These are phyloP conservation scores for Seriola quinqueradiata DNA, from an alignment of 2,113 vertebrate species.

Conservation along the genomic window DNA sequence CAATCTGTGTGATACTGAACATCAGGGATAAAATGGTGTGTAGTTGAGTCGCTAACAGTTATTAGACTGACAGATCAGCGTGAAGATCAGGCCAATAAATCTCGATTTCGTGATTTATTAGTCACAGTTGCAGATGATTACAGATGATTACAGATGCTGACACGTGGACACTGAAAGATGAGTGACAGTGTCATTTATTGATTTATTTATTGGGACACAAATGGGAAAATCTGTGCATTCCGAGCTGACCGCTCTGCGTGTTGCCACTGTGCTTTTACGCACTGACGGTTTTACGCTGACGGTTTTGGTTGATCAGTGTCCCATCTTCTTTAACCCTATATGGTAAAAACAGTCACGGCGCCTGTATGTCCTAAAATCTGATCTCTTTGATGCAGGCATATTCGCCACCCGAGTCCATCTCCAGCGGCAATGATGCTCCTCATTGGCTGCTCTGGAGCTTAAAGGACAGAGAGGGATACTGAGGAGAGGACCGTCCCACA, in stretches of 20 bases:
- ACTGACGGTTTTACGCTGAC: conserved; percentile 21
- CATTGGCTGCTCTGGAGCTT: conserved; percentile 36
- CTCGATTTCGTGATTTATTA: neutral
- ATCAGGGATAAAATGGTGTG: neutral
- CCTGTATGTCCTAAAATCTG: conserved; percentile 50
- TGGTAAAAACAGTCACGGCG: conserved; percentile 12
- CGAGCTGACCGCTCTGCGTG: neutral
- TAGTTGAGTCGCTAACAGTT: neutral
- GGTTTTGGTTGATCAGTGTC: neutral
- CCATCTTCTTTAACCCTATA: conserved; percentile 38
- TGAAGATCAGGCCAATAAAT: neutral
- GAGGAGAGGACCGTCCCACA: conserved; percentile 65
- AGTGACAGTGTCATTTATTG: neutral
- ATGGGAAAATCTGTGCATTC: neutral
- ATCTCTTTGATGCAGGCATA: conserved; percentile 63
- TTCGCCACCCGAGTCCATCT: conserved; percentile 21
- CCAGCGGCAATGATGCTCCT: conserved; percentile 33
- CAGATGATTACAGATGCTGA: neutral
- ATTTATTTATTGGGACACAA: neutral
- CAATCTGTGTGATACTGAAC: neutral
- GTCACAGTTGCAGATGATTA: neutral
- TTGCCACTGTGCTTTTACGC: conserved; percentile 25
- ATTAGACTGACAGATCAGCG: too few species aligned
- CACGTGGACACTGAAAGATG: neutral
- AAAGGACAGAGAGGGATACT: conserved; percentile 32